Percentiles rank a stretch among this genome's conserved stretches.
These are phyloP conservation scores for Pipistrellus pygmaeus DNA, from an alignment of 2,797 vertebrate species.

Conservation along the genomic window DNA sequence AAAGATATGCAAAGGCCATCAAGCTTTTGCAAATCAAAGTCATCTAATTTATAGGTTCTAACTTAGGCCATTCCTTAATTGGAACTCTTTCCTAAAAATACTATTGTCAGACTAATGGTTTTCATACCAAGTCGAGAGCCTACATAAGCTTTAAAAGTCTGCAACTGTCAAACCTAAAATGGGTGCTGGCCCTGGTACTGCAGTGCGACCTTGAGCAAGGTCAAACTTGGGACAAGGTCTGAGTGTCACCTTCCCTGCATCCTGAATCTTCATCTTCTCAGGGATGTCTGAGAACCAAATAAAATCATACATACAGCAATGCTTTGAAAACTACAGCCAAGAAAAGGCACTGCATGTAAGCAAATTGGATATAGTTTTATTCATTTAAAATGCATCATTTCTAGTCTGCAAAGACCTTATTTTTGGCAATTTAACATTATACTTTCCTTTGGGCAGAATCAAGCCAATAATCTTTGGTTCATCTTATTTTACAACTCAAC, in stretches of 20 bases:
- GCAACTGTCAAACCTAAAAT: rapidly evolving
- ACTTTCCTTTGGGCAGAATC: background rate
- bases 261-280: background rate
- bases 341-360: background rate
- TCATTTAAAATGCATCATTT: background rate
- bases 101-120: background rate
- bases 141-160: background rate
- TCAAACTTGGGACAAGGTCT: background rate
- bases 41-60: background rate
- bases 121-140: background rate
- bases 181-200: background rate
- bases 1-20: background rate
- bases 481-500: constrained; percentile 6
- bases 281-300: background rate
- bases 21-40: background rate
- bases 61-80: background rate
- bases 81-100: background rate
- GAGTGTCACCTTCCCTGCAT: too few species aligned
- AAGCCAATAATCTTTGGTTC: background rate
- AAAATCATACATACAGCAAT: background rate
- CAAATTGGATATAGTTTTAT: background rate
- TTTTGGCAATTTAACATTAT: background rate
- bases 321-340: background rate
- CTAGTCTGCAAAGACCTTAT: background rate
- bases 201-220: background rate